Evolutionary conservation across 2,113 vertebrate species (phyloP), one percentile per base, ranked within the genome.

Genomic region (Eonycteris spelaea): DNA sequence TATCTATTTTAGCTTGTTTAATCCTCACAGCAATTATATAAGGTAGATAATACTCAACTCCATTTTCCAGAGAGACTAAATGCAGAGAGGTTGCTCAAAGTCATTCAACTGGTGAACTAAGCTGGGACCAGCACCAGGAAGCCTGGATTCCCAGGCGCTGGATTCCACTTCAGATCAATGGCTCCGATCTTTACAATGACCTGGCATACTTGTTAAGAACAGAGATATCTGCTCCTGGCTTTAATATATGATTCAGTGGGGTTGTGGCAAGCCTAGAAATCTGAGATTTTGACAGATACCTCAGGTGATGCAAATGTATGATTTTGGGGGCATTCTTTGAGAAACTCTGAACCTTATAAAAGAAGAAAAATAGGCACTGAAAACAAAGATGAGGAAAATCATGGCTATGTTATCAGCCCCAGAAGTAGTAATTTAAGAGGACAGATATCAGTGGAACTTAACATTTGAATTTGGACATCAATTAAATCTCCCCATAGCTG

Each of bases 401-500:
- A 8, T n/a, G 7, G 15, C 9, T 68, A 28, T 33, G 16, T 13
- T 2, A 40, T 71, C 73, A 87, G 28, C 15, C 45, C 71, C 33
- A 40, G 77, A 87, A 91, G 48, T 45, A 85, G 70, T 93, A 92
- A 67, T 82, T 74, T 75, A 87, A 96, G 94, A 96, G 71, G 73
- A 91, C 10, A 90, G 53, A 94, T 96, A 96, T 53, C 38, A 77
- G 57, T 94, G 78, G 94, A 92, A 95, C 65, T 96, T 96, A 96
- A 53, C 87, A 87, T 97, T 94, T 90, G 71, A 96, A 84, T 93
- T 93, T 75, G 30, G 38, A 18, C n/a, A 22, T 26, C 3, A 9
- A 65, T 97, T 97, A 97, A 95, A 92, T 96, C 86, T 97, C 75
- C 80, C 83, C 63, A 13, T 91, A 97, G 97, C 95, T 96, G 97